Evolutionary conservation across 2,888 invertebrate genomes (phyloP).

Genomic region (Thelaira solivaga): DNA sequence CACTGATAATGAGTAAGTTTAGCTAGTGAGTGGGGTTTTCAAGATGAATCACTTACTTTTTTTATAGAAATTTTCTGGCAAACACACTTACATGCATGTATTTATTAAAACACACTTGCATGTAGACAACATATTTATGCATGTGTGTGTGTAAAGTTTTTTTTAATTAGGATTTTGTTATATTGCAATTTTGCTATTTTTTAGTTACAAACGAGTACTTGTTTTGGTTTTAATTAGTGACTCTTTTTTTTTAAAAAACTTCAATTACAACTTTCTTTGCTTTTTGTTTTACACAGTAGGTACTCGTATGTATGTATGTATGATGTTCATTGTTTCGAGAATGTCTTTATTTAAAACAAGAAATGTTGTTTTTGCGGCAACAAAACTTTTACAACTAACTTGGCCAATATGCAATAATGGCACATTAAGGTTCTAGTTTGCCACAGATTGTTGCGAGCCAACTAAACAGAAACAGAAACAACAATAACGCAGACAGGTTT

Average conservation of each 20-base stretch:
- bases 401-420: slow-evolving; percentile 53
- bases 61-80: slow-evolving; percentile 23
- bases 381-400: slow-evolving; percentile 60
- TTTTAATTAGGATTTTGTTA: no score
- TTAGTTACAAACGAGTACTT: neutral
- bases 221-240: neutral
- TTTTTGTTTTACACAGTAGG: neutral
- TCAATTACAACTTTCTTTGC: slow-evolving; percentile 44
- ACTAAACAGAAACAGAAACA: neutral
- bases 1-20: neutral
- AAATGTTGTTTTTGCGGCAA: slow-evolving; percentile 59
- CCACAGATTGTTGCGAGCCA: slow-evolving; percentile 19
- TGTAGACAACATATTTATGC: no score
- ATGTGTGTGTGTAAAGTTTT: no score
- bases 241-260: slow-evolving; percentile 1
- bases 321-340: neutral
- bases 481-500: slow-evolving; percentile 52
- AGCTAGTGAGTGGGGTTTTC: neutral
- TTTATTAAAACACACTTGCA: no score
- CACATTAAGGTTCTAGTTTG: slow-evolving; percentile 59
- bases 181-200: neutral
- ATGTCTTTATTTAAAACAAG: no score
- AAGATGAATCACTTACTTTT: slow-evolving; percentile 28
- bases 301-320: neutral
- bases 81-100: no score